Evolutionary conservation across 2,797 vertebrate genomes (phyloP).

Genomic region (Clarias platycephalus): DNA sequence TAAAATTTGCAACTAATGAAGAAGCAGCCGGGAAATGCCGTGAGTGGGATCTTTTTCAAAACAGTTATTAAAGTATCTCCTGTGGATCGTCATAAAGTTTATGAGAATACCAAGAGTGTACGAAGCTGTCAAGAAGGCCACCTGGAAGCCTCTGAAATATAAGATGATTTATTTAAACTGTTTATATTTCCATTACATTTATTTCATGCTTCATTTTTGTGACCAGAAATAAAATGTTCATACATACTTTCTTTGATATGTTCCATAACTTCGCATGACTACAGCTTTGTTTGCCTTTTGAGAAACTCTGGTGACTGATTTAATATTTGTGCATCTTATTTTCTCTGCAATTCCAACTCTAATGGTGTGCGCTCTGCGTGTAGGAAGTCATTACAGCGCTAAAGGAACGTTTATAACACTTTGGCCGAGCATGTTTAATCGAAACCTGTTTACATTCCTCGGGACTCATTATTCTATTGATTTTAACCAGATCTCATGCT

Average conservation of each 20-base stretch:
- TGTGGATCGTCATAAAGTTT: neutral
- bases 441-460: slow-evolving; percentile 30
- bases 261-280: neutral
- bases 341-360: neutral
- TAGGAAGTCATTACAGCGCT: neutral
- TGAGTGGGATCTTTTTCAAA: slow-evolving; percentile 10
- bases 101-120: neutral
- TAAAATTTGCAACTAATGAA: neutral
- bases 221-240: neutral
- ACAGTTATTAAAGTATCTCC: slow-evolving; percentile 4
- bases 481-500: slow-evolving; percentile 1
- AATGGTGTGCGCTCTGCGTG: neutral
- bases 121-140: neutral
- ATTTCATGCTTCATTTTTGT: neutral
- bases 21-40: neutral
- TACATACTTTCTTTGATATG: neutral
- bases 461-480: neutral
- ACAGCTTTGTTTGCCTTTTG: neutral
- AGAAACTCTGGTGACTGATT: neutral
- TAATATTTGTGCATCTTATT: slow-evolving; percentile 9
- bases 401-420: slow-evolving; percentile 18
- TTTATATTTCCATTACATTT: neutral
- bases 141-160: neutral
- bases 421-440: neutral
- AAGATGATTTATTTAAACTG: neutral